A percentile compares a stretch with the other conserved stretches of the same genome.
phyloP scores from a whole-genome alignment of 2,797 vertebrate genomes.

The Dallia pectoralis region DNA sequence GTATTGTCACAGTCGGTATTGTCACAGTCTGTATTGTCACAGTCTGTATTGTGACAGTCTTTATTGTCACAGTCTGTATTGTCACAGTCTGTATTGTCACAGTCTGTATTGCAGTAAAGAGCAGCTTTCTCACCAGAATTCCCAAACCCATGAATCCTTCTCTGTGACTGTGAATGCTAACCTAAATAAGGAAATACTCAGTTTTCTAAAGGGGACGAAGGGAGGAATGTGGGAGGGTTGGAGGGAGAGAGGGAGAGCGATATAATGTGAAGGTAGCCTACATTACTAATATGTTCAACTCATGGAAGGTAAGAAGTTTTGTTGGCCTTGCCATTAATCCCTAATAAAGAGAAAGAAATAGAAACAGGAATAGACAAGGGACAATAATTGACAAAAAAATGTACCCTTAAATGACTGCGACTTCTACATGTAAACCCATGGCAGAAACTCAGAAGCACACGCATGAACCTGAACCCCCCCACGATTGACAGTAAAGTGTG shows the following conservation, averaged over 20 bases:
- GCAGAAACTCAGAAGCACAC: not conserved
- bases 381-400: no score
- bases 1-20: no score
- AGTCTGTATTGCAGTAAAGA: conserved; percentile 44
- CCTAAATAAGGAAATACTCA: conserved; percentile 67
- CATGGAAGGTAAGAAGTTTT: conserved; percentile 33
- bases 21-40: conserved; percentile 30
- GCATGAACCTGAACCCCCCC: not conserved
- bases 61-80: no score
- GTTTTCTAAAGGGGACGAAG: conserved; percentile 53
- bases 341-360: conserved; percentile 3
- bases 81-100: conserved; percentile 30
- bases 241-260: conserved; percentile 17
- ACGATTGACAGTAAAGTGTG: conserved; percentile 19
- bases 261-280: conserved; percentile 30
- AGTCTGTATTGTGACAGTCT: conserved; percentile 37
- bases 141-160: conserved; percentile 56
- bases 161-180: conserved; percentile 53
- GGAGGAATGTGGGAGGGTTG: not conserved
- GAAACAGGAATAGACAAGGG: not conserved
- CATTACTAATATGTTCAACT: conserved; percentile 38
- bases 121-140: conserved; percentile 64
- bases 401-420: not conserved
- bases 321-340: conserved; percentile 16
- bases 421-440: conserved; percentile 4